Evolutionary conservation across 2,888 invertebrate genomes (phyloP), one percentile per base, ranked within the genome.

Genomic region (Phyto melanocephala): DNA sequence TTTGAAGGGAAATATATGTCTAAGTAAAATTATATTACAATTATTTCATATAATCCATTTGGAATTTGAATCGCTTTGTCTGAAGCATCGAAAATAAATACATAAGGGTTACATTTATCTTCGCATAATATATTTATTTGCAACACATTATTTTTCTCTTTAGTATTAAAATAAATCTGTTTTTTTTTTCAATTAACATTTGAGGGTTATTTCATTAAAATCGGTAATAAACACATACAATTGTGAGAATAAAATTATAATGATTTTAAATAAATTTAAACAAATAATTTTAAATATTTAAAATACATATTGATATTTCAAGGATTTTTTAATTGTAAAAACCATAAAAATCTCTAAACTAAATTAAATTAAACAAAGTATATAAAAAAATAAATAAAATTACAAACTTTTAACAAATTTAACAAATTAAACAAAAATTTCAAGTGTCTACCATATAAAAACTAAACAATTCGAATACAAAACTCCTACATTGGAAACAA

Each of bases 161-260:
- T n/a, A n/a, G n/a, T n/a, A n/a, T 24, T 11, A 0, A 71, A 78
- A 50, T 58, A 13, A 67, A 58, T 79, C 58, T 67, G 65, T 40
- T 35, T 65, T n/a, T n/a, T n/a, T n/a, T 65, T 79, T 63, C 33
- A 10, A 63, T 11, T 33, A 20, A 2, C 33, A 65, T 52, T 75
- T 78, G 70, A 81, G 77, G 68, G 68, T 74, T 81, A 78, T 68
- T 70, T 63, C 56, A 74, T 75, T 78, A 70, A 60, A 37, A 54
- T 70, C 22, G 58, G 58, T 40, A 47, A 47, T 40, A 67, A 42
- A 71, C 62, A 35, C 47, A 58, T 28, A 28, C 6, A 74, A 37
- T 71, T 52, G 65, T 65, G 70, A 60, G 70, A 75, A 77, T 67
- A 40, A 65, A 67, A 67, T 71, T 75, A 54, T 67, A 71, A 71